phyloP scores from a whole-genome alignment of 1,140 invertebrate species.

The Zaprionus ghesquierei region DNA sequence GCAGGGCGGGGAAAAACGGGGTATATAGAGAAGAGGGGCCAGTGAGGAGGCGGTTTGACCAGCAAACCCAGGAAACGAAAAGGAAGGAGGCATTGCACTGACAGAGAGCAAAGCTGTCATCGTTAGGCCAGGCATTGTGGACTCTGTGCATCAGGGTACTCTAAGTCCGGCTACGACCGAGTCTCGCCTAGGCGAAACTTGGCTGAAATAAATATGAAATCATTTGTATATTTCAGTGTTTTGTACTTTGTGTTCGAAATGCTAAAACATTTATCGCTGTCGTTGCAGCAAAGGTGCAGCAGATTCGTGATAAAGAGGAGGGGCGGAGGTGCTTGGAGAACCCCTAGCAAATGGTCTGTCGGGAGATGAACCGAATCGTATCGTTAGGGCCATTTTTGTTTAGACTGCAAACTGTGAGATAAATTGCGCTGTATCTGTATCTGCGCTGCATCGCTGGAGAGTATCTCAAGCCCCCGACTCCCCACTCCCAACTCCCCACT shows the following conservation, averaged over 20 bases:
- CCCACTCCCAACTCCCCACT: slow-evolving; percentile 27
- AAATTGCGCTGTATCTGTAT: slow-evolving; percentile 77
- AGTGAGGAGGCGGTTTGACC: not conserved
- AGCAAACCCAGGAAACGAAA: not conserved
- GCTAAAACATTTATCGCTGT: slow-evolving; percentile 79
- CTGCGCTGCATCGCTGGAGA: slow-evolving; percentile 55
- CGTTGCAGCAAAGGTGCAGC: slow-evolving; percentile 38
- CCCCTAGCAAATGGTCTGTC: slow-evolving; percentile 69
- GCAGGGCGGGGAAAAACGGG: not conserved
- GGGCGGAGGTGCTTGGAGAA: not conserved
- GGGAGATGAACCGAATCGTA: slow-evolving; percentile 59
- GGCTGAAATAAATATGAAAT: slow-evolving; percentile 78
- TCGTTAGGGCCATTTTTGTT: slow-evolving; percentile 62
- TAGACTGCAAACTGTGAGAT: slow-evolving; percentile 81
- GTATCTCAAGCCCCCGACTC: slow-evolving; percentile 8
- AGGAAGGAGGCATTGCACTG: slow-evolving; percentile 3
- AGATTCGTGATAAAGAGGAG: not conserved
- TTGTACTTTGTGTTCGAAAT: slow-evolving; percentile 73
- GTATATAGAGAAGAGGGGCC: not conserved
- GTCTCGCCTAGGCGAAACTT: slow-evolving; percentile 31
- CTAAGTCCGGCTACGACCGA: slow-evolving; percentile 16
- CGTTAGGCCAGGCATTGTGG: slow-evolving; percentile 24
- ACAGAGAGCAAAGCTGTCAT: slow-evolving; percentile 18
- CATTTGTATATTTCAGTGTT: slow-evolving; percentile 80
- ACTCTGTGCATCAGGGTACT: not conserved